Conservation (phyloP, 92 coral and sea anemone genomes). For the Ricordea florida region DNA sequence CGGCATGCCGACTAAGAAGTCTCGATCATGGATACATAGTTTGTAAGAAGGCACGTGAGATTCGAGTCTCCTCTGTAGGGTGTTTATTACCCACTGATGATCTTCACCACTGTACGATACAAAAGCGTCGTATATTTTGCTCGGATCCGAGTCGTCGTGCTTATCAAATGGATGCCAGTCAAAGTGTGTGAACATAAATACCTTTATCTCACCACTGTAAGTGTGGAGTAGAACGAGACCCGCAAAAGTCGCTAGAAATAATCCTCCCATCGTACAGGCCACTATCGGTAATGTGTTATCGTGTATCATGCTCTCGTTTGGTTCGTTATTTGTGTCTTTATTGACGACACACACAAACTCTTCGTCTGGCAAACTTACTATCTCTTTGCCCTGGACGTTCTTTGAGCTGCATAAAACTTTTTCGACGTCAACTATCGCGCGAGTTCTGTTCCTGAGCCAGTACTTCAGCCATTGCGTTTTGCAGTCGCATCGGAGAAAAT, state of each 20-base stretch:
- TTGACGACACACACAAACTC: conserved; percentile 60
- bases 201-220: conserved; percentile 69
- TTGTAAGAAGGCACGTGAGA: conserved; percentile 66
- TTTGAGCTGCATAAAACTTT: conserved; percentile 64
- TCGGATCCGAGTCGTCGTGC: conserved; percentile 69
- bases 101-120: conserved; percentile 81
- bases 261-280: not conserved
- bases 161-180: conserved; percentile 89
- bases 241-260: not conserved
- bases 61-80: conserved; percentile 58
- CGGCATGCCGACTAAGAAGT: conserved; percentile 75
- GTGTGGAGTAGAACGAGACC: not conserved
- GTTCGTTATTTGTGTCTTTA: not conserved
- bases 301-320: not conserved
- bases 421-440: conserved; percentile 21
- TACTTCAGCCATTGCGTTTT: conserved; percentile 64
- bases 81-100: conserved; percentile 61
- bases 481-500: conserved; percentile 77
- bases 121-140: conserved; percentile 81
- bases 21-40: conserved; percentile 80
- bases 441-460: conserved; percentile 49
- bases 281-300: not conserved
- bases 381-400: conserved; percentile 42
- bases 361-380: conserved; percentile 23
- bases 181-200: conserved; percentile 66